Percentiles rank a stretch among this genome's conserved stretches.
These are phyloP conservation scores for Tokudaia tokunoshimensis DNA, from an alignment of 2,797 vertebrate species.

Conservation along the genomic window DNA sequence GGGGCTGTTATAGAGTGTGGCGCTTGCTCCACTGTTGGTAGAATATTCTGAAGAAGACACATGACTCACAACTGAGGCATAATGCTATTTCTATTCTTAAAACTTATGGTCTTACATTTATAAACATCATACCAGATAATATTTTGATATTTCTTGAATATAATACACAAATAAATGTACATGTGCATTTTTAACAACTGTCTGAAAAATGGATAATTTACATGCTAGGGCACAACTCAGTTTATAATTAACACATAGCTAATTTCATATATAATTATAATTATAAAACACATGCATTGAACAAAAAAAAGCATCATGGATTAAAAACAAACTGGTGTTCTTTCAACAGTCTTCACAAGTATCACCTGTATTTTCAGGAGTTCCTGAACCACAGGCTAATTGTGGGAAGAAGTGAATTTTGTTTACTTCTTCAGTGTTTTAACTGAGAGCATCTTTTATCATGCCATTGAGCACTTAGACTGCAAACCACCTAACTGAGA, in stretches of 20 bases:
- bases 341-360: not conserved
- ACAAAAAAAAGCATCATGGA: not conserved
- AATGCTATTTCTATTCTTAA: not conserved
- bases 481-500: not conserved
- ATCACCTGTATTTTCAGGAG: not conserved
- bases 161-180: not conserved
- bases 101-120: not conserved
- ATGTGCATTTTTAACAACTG: not conserved
- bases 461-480: not conserved
- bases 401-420: not conserved
- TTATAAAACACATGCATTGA: not conserved
- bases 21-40: not conserved
- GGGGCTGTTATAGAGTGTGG: not conserved
- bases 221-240: not conserved
- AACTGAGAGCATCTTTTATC: not conserved
- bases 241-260: not conserved
- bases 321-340: not conserved
- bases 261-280: not conserved
- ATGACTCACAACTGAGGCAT: not conserved
- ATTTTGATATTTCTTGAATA: conserved; percentile 31
- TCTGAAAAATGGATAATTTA: not conserved
- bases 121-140: not conserved
- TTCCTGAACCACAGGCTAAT: not conserved
- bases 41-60: not conserved
- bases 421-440: not conserved